phyloP scores from a whole-genome alignment of 2,797 vertebrate genomes.

The Gallinago solitaria region DNA sequence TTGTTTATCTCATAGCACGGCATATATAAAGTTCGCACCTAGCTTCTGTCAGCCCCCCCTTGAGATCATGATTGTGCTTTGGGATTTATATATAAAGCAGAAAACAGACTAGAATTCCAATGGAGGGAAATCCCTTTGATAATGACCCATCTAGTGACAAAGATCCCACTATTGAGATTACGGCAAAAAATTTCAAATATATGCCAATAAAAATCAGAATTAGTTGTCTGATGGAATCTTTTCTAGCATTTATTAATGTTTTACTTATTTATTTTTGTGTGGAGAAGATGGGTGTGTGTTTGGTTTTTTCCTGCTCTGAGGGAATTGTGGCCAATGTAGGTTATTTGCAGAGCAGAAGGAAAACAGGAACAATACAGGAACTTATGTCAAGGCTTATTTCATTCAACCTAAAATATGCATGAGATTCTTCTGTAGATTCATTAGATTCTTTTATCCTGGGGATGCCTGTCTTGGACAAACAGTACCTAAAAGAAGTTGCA shows the following conservation, averaged over 20 bases:
- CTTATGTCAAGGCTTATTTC: background rate
- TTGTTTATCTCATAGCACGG: background rate
- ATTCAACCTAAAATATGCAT: background rate
- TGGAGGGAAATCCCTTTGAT: background rate
- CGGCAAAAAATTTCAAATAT: background rate
- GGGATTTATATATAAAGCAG: background rate
- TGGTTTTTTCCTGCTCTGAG: background rate
- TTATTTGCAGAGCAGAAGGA: conserved; percentile 18
- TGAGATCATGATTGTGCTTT: background rate
- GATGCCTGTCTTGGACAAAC: background rate
- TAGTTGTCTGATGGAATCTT: background rate
- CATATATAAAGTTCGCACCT: background rate
- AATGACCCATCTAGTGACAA: background rate
- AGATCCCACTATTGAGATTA: background rate
- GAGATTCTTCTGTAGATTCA: conserved; percentile 24
- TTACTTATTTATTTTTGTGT: background rate
- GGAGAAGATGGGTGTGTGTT: background rate
- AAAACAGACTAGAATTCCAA: background rate
- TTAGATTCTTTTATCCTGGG: background rate
- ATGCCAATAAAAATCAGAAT: background rate
- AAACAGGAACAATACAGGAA: conserved; percentile 16
- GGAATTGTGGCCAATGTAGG: background rate
- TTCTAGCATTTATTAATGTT: background rate
- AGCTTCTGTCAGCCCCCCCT: background rate
- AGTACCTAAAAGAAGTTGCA: background rate